phyloP scores from a whole-genome alignment of 35 echinoderm and acorn worm species.

The Acanthaster planci region DNA sequence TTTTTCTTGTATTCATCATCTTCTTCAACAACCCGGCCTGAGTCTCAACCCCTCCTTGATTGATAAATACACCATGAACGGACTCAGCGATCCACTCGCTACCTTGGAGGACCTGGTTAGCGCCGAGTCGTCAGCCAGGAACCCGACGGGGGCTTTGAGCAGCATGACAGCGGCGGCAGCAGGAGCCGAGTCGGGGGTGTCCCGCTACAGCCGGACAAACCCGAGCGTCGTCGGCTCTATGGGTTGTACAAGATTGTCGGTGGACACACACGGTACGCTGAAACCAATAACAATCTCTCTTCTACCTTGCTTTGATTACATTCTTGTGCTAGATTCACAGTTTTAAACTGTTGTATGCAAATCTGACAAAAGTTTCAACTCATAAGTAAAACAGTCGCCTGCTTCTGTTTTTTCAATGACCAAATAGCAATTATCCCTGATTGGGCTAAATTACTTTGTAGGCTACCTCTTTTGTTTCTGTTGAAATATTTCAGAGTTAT shows the following conservation, averaged over 20 bases:
- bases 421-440: no score
- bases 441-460: no score
- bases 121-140: constrained; percentile 30
- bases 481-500: no score
- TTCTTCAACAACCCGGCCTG: background rate
- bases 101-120: constrained; percentile 46
- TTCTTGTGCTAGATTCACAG: no score
- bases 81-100: constrained; percentile 38
- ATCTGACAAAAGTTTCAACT: no score
- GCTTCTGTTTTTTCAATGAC: no score
- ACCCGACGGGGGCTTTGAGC: constrained; percentile 19
- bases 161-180: constrained; percentile 25
- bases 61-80: constrained; percentile 50
- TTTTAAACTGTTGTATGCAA: no score
- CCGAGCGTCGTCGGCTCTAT: background rate
- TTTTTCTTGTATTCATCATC: background rate
- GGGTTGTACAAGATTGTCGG: background rate
- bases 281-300: background rate
- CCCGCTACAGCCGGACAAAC: constrained; percentile 23
- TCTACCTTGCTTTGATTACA: no score
- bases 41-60: constrained; percentile 14
- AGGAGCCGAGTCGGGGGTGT: background rate
- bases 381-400: no score
- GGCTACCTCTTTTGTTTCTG: no score
- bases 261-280: background rate